A percentile compares a stretch with the other conserved stretches of the same genome.
Evolutionary conservation across 2,113 vertebrate genomes (phyloP).

Genomic region (Misgurnus mizolepis): DNA sequence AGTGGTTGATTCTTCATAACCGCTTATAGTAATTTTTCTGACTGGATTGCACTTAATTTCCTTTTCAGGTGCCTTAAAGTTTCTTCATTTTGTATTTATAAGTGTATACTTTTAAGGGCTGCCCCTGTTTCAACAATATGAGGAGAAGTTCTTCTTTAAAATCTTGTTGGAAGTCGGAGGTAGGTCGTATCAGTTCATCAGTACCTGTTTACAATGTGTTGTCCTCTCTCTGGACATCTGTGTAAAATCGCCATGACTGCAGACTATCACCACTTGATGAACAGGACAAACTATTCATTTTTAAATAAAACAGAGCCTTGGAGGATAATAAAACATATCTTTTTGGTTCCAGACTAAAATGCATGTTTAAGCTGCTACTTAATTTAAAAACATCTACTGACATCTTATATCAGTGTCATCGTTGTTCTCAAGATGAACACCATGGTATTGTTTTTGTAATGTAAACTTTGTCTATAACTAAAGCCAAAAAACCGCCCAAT

Average conservation of each 20-base stretch:
- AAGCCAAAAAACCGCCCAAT: too few relatives aligned
- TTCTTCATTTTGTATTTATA: not conserved
- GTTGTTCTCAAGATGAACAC: too few relatives aligned
- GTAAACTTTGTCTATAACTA: too few relatives aligned
- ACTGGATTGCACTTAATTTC: not conserved
- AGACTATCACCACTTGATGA: not conserved
- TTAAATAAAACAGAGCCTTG: not conserved
- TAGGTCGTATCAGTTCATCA: conserved; percentile 21
- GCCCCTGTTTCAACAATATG: conserved; percentile 9
- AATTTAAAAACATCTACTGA: too few relatives aligned
- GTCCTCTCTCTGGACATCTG: not conserved
- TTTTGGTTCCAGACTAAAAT: too few relatives aligned
- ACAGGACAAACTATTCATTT: not conserved
- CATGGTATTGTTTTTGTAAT: too few relatives aligned
- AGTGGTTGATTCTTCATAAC: not conserved
- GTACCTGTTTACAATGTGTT: not conserved
- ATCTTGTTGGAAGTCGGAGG: conserved; percentile 32
- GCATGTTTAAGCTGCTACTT: too few relatives aligned
- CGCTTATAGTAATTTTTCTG: not conserved
- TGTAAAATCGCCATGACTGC: not conserved
- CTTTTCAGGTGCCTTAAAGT: not conserved
- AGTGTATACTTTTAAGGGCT: not conserved
- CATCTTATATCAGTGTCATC: too few relatives aligned
- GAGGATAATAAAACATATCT: not conserved
- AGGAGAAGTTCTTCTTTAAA: conserved; percentile 40